Evolutionary conservation across 2,797 vertebrate species (phyloP), one percentile per base, ranked within the genome.

Genomic region (Betta splendens): DNA sequence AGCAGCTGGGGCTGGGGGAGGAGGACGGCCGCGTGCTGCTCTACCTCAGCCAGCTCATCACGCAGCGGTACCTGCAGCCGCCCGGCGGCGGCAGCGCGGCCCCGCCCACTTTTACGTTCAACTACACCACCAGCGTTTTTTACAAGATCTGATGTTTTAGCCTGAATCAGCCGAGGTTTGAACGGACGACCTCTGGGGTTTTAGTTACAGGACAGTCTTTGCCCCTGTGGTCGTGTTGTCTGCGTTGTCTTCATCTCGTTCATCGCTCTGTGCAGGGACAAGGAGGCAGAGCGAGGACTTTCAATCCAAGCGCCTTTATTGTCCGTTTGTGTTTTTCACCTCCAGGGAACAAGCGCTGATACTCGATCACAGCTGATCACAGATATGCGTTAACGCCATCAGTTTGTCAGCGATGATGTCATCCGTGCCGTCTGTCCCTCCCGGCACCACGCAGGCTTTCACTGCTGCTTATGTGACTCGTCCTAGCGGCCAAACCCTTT

Each of bases 61-160:
- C 95, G 60, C 91, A 93, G 83, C 93, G 88, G 79, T 98, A 95
- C 79, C 73, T 95, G 52, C 89, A 92, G 77, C 93, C 93, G 0
- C 64, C 89, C 3, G 62, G 73, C 2, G 89, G 80, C 37, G 29
- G 90, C 93, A 20, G 61, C 67, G 23, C 54, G 5, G 66, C 72
- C 12, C 40, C 72, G 25, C 55, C 83, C 5, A 73, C 45, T 78
- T 98, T 99, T 83, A 92, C 90, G 89, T 98, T 98, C 86, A 94
- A 94, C 89, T 99, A 98, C 7, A 92, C 94, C 70, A 94, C 94
- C 90, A 98, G 95, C 90, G 89, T 94, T 93, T 94, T 98, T 90
- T 97, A 97, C 90, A 99, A 99, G 89, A 98, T 99, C 87, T 99
- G 89, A 92, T 56, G 1, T 75, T 82, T 78, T 68, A 73, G 46